phyloP scores from a whole-genome alignment of 1,140 invertebrate species.

The Wiebesia pumilae region DNA sequence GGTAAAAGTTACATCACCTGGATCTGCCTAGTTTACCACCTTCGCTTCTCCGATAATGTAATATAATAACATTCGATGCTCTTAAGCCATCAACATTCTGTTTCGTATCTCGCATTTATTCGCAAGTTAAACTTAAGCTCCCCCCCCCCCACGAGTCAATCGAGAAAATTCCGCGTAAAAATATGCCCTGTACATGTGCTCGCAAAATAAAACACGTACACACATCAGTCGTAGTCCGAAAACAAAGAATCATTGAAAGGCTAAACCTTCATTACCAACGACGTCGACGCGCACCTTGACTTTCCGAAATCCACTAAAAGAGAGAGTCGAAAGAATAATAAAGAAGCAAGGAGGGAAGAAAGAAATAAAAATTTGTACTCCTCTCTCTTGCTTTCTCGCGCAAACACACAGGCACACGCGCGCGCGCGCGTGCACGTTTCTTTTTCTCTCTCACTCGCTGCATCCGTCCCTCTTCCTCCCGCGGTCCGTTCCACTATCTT shows the following conservation, averaged over 20 bases:
- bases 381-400: not conserved
- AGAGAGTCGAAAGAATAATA: not conserved
- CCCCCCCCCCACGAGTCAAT: slow-evolving; percentile 3
- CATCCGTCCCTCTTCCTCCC: not conserved
- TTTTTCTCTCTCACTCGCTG: not conserved
- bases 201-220: slow-evolving; percentile 2
- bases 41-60: not conserved
- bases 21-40: too few relatives aligned
- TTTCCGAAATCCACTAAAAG: slow-evolving; percentile 11
- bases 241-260: slow-evolving; percentile 3
- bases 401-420: too few relatives aligned
- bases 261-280: not conserved
- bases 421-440: too few relatives aligned
- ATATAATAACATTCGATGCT: not conserved
- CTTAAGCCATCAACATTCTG: not conserved
- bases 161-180: not conserved
- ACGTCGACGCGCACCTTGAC: slow-evolving; percentile 28
- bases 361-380: not conserved
- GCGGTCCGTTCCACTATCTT: too few relatives aligned
- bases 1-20: not conserved
- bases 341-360: not conserved
- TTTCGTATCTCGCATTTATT: not conserved
- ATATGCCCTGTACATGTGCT: not conserved
- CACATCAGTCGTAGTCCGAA: not conserved
- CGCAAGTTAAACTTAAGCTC: not conserved